Evolutionary conservation across 2,888 invertebrate genomes (phyloP).

Genomic region (Arge pagana): DNA sequence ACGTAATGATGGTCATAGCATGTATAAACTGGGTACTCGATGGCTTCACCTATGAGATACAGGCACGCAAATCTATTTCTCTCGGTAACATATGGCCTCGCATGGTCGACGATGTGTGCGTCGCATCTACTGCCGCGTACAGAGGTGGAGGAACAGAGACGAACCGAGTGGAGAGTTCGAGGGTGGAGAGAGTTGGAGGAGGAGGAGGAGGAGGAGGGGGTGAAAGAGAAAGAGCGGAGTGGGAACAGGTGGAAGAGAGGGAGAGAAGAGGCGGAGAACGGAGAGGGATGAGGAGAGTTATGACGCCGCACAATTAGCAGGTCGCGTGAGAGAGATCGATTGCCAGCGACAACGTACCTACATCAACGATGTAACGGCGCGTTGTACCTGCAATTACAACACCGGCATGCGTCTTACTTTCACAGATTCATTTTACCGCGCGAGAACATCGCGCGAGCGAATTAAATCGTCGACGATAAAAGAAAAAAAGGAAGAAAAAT

Average conservation of each 20-base stretch:
- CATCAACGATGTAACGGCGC: conserved; percentile 28
- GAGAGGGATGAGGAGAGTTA: conserved; percentile 48
- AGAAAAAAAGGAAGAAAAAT: background rate
- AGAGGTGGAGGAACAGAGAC: too few relatives aligned
- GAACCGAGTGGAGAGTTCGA: too few relatives aligned
- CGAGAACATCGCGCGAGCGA: background rate
- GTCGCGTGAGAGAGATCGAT: conserved; percentile 59
- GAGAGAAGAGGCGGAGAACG: conserved; percentile 1
- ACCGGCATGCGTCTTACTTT: conserved; percentile 1
- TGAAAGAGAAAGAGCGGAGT: conserved; percentile 29
- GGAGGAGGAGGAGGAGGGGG: too few relatives aligned
- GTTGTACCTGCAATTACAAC: conserved; percentile 21
- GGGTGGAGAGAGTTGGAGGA: too few relatives aligned
- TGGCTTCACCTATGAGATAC: too few relatives aligned
- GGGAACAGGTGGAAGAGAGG: conserved; percentile 23
- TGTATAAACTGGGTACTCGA: too few relatives aligned
- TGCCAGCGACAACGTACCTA: conserved; percentile 56
- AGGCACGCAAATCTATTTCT: too few relatives aligned
- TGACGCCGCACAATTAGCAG: conserved; percentile 59
- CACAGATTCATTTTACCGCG: conserved; percentile 4
- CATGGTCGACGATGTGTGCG: too few relatives aligned
- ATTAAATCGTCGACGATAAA: too few relatives aligned
- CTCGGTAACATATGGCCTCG: too few relatives aligned
- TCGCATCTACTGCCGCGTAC: too few relatives aligned
- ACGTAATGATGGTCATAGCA: too few relatives aligned